A percentile compares a stretch with the other conserved stretches of the same genome.
phyloP scores from a whole-genome alignment of 2,888 invertebrate genomes.

The Neuroscelio doddi region DNA sequence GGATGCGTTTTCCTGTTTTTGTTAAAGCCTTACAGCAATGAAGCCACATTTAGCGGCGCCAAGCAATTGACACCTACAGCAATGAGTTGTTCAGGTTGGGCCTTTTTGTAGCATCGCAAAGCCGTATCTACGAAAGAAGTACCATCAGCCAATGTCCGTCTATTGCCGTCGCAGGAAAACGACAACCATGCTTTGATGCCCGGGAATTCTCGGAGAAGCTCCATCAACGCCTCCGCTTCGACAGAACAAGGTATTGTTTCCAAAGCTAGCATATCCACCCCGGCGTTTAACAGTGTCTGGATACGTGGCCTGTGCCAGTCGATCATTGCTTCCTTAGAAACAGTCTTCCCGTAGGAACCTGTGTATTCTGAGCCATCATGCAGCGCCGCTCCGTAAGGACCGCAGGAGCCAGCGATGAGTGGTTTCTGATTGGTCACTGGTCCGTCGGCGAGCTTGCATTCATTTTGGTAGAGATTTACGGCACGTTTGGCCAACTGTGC shows the following conservation, averaged over 20 bases:
- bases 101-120: conserved; percentile 76
- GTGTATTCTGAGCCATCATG: conserved; percentile 95
- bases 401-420: conserved; percentile 89
- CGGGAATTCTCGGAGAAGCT: conserved; percentile 86
- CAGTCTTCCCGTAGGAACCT: conserved; percentile 84
- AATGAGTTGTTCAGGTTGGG: conserved; percentile 80
- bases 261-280: conserved; percentile 88
- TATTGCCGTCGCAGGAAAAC: conserved; percentile 85
- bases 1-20: conserved; percentile 82
- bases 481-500: conserved; percentile 83
- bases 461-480: conserved; percentile 73
- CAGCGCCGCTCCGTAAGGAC: conserved; percentile 92
- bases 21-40: conserved; percentile 76
- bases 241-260: conserved; percentile 92
- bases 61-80: conserved; percentile 95
- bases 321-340: conserved; percentile 78
- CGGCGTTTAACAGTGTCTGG: conserved; percentile 83
- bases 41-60: conserved; percentile 78
- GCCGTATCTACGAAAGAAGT: conserved; percentile 85
- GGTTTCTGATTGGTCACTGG: conserved; percentile 70
- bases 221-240: conserved; percentile 89
- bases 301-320: conserved; percentile 91
- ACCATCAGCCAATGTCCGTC: conserved; percentile 81
- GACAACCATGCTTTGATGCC: conserved; percentile 87
- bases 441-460: conserved; percentile 42